These are phyloP conservation scores for Agelas oroides DNA, from an alignment of 37 sponge, comb jelly and placozoan genomes.

Conservation along the genomic window DNA sequence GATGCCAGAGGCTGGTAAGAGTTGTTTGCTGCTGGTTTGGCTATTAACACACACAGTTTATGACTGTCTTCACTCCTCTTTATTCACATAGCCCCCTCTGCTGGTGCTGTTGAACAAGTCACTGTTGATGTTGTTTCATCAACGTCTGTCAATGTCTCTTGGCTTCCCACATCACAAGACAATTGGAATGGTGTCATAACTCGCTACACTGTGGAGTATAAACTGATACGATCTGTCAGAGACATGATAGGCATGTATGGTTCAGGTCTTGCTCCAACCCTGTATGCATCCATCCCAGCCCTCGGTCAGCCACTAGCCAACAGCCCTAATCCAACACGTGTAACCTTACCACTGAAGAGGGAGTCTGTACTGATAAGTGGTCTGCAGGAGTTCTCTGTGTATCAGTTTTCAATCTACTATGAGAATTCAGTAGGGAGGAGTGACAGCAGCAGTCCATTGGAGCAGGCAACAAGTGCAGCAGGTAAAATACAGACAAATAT, in stretches of 20 bases:
- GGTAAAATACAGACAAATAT: no score
- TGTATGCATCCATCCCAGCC: not conserved
- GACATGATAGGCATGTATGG: not conserved
- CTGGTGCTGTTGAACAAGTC: conserved; percentile 22
- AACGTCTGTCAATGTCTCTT: conserved; percentile 15
- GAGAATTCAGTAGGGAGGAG: not conserved
- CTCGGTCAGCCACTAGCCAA: not conserved
- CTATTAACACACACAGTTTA: no score
- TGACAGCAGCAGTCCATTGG: not conserved
- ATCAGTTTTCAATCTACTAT: not conserved
- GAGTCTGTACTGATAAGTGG: conserved; percentile 4
- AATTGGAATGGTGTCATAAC: conserved; percentile 26
- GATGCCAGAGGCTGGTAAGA: conserved; percentile 14
- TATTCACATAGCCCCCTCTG: conserved; percentile 14
- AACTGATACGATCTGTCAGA: not conserved
- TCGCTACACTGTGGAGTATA: conserved; percentile 11
- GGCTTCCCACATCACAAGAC: conserved; percentile 19
- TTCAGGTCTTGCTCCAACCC: not conserved
- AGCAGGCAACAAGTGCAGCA: no score
- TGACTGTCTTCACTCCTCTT: no score
- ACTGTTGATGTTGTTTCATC: not conserved
- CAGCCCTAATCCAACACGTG: not conserved
- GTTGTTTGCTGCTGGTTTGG: no score
- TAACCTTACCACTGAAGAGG: not conserved
- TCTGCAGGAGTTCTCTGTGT: conserved; percentile 1